Conservation (phyloP, 2,113 vertebrate genomes). For the Leptosomus discolor region DNA sequence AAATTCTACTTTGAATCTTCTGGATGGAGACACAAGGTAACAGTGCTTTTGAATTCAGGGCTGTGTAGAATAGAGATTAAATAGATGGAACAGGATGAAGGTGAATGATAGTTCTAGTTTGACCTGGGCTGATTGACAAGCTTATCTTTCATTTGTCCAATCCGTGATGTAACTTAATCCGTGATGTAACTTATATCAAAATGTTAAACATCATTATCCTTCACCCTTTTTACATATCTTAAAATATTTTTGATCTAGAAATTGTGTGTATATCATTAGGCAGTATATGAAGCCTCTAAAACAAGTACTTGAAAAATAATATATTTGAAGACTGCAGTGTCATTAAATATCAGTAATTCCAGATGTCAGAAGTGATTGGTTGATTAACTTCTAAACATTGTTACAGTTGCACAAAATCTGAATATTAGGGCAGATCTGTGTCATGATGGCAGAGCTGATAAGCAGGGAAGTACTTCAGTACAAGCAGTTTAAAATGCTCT, state of each 20-base stretch:
- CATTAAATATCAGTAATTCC: neutral
- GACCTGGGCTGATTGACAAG: neutral
- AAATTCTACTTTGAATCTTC: neutral
- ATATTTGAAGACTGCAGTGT: neutral
- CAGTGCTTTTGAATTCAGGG: neutral
- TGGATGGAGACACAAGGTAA: neutral
- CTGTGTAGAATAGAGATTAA: neutral
- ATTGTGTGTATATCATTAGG: neutral
- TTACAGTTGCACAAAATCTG: neutral
- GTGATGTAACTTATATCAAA: neutral
- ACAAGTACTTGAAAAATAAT: neutral
- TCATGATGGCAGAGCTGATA: neutral
- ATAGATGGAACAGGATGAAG: neutral
- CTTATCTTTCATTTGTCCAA: neutral
- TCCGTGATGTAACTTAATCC: too few species aligned
- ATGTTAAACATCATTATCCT: neutral
- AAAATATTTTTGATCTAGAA: neutral
- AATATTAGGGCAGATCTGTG: neutral
- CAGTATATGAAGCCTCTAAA: neutral
- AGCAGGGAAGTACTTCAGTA: neutral
- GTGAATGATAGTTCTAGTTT: neutral
- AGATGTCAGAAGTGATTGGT: neutral
- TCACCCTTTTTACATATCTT: neutral
- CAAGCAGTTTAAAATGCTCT: neutral
- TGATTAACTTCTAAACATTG: neutral